Evolutionary conservation across 2,888 invertebrate genomes (phyloP).

Genomic region (Tinea pellionella): DNA sequence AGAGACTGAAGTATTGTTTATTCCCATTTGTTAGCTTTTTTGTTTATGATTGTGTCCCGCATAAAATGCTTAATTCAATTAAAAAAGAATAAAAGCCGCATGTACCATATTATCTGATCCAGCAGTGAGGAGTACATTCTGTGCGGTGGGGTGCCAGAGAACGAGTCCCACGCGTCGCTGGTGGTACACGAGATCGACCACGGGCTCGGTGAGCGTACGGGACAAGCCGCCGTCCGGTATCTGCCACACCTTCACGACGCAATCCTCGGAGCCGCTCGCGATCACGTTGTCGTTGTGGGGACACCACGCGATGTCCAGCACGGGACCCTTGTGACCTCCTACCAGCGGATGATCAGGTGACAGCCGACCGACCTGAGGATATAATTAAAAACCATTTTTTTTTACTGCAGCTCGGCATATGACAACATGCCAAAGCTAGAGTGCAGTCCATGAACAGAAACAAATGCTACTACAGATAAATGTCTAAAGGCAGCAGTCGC

Average conservation of each 20-base stretch:
- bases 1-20: not conserved
- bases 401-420: too few relatives aligned
- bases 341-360: conserved; percentile 94
- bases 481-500: too few relatives aligned
- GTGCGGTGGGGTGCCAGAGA: conserved; percentile 96
- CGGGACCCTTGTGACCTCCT: conserved; percentile 96
- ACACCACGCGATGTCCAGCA: conserved; percentile 97
- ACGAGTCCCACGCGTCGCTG: conserved; percentile 93
- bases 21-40: too few relatives aligned
- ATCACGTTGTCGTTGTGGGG: conserved; percentile 98
- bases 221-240: conserved; percentile 92
- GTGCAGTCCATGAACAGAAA: too few relatives aligned
- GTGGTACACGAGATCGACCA: conserved; percentile 93
- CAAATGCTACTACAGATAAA: too few relatives aligned
- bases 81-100: not conserved
- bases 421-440: too few relatives aligned
- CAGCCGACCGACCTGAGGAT: conserved; percentile 89
- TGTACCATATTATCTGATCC: conserved; percentile 91
- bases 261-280: conserved; percentile 97
- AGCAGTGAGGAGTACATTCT: conserved; percentile 93
- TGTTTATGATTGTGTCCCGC: too few relatives aligned
- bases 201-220: conserved; percentile 90
- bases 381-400: not conserved
- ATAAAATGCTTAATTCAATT: too few relatives aligned
- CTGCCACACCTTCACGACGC: conserved; percentile 96